phyloP scores from a whole-genome alignment of 1,140 invertebrate genomes.

The Diuraphis noxia region DNA sequence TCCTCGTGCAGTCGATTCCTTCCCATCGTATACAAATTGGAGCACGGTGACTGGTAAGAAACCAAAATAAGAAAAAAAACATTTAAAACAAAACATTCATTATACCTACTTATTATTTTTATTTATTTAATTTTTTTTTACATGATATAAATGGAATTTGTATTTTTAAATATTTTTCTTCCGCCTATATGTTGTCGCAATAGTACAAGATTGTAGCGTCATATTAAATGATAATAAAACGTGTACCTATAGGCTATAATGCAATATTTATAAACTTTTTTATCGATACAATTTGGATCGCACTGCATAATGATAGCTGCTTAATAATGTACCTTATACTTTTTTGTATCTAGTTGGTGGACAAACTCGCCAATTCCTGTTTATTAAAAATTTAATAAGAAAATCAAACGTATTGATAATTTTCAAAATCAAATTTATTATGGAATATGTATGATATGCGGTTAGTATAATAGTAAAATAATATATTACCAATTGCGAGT shows the following conservation, averaged over 20 bases:
- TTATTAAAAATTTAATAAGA: background rate
- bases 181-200: background rate
- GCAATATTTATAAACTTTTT: background rate
- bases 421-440: background rate
- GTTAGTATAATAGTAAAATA: background rate
- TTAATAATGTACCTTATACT: background rate
- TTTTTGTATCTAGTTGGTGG: background rate
- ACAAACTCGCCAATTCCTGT: background rate
- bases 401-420: background rate
- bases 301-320: background rate
- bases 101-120: background rate
- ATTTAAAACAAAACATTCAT: background rate
- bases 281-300: background rate
- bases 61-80: background rate
- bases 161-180: background rate
- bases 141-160: background rate
- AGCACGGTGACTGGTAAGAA: slow-evolving; percentile 50
- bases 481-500: background rate
- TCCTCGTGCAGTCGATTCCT: slow-evolving; percentile 14
- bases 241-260: background rate
- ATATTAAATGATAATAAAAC: background rate
- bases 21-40: slow-evolving; percentile 23
- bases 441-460: background rate
- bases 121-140: background rate
- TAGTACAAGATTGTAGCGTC: background rate